Base-by-base conservation (phyloP, 1,140 invertebrate genomes). In the Pseudomyrmex cubaensis region DNA sequence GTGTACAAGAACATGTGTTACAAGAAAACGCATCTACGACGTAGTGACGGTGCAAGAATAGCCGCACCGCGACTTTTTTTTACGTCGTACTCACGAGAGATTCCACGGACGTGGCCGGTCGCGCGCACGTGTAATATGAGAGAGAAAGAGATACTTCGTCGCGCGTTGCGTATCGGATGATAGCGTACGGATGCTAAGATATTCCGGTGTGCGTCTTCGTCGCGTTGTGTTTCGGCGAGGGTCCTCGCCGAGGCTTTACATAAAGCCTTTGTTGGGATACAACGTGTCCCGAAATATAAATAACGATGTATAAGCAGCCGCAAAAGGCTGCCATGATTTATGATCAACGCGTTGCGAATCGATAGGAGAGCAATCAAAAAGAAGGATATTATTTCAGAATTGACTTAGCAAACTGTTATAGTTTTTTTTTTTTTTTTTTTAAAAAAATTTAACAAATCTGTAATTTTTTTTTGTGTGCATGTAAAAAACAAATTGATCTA, bases 1-100 rank as follows among this genome's bases (percentile, higher is more conserved):
- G 61, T 75, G 75, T 87, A 87, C 67, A 69, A 67, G 80, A 82
- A 67, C 50, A 70, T 88, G 70, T 85, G 48, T 10, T 35, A 35
- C 35, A 35, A 35, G 35, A 35, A 35, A 35, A 35, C 35, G 57
- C 54, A 66, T 84, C 56, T 77, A 35, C 35, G 56, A 54, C 46
- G 3, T 62, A 22, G 52, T 85, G 86, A 85, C 87, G 86, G 75
- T 73, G 83, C 86, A 74, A 82, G 76, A 88, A 88, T 88, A 88
- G 62, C 56, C 20, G 25, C 50, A 13, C 35, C 35, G 56, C 25
- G 56, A 22, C 20, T 59, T 35, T 35, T 35, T 35, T 80, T 85
- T 67, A 72, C 82, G 52, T n/a, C 61, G 56, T 56, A 48, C 15
- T 20, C n/a, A 52, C 25, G n/a, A 48, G 15, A 15, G 1, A 2